These are phyloP conservation scores for Nudaria mundana DNA, from an alignment of 2,888 invertebrate species.

Conservation along the genomic window DNA sequence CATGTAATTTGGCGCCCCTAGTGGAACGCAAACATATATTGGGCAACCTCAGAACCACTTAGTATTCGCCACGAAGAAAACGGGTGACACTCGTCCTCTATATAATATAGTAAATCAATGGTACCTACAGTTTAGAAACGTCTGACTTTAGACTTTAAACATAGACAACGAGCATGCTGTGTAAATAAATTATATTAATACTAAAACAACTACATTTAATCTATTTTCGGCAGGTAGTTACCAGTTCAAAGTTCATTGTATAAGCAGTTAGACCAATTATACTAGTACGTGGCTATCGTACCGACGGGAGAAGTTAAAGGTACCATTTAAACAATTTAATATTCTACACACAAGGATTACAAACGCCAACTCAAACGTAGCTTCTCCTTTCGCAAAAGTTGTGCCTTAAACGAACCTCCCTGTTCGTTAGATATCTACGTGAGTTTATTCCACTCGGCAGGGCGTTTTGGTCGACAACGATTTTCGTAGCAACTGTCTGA, in stretches of 20 bases:
- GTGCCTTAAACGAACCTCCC: conserved; percentile 72
- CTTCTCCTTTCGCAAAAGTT: conserved; percentile 75
- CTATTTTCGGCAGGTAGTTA: conserved; percentile 38
- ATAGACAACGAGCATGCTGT: conserved; percentile 45
- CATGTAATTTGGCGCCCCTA: too few relatives aligned
- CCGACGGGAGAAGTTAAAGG: conserved; percentile 63
- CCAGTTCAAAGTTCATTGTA: conserved; percentile 54
- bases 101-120: too few relatives aligned
- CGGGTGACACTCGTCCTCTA: too few relatives aligned
- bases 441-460: conserved; percentile 74
- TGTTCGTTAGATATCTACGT: conserved; percentile 79
- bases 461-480: conserved; percentile 60
- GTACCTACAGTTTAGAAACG: too few relatives aligned
- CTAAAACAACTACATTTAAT: conserved; percentile 32
- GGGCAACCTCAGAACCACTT: too few relatives aligned
- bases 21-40: too few relatives aligned
- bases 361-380: conserved; percentile 75
- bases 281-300: conserved; percentile 59
- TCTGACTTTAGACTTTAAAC: too few relatives aligned
- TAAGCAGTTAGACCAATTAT: conserved; percentile 70
- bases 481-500: conserved; percentile 72
- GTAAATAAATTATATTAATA: conserved; percentile 35
- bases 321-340: conserved; percentile 79
- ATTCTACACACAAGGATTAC: conserved; percentile 77
- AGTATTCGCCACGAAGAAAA: too few relatives aligned